Evolutionary conservation across 2,113 vertebrate genomes (phyloP), one percentile per base, ranked within the genome.

Genomic region (Rhinogobius similis): DNA sequence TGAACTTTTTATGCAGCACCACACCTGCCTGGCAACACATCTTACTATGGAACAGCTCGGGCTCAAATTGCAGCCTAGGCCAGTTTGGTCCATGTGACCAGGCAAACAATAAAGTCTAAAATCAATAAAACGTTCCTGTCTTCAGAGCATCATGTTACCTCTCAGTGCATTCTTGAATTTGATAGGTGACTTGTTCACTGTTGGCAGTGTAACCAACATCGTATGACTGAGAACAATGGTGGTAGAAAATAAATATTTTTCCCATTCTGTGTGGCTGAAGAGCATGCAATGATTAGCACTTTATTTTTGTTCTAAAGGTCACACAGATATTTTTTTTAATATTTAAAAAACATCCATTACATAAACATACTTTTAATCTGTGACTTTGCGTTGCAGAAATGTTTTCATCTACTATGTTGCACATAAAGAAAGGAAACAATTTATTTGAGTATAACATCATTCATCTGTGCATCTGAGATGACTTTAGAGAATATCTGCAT

Each of bases 401-500:
- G 16, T 46, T 21, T 50, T 21, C 2, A 50, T 2, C 46, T 50
- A 26, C 23, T 55, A 55, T 14, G n/a, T n/a, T n/a, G 6, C 6
- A 8, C 1, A 20, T 16, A 46, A 46, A 44, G 16, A 52, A 52
- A 21, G 50, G 10, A 23, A 23, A 52, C 9, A 23, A 52, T 55
- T 23, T 14, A 55, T 55, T 55, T 55, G 23, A 14, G 23, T 26
- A 14, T 5, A 26, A 1, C 11, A 53, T 24, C 23, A 53, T 53
- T 53, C 23, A 24, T 14, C 3, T 13, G 11, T 14, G 36, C 43
- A 24, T 39, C 29, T 62, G 20, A 62, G 14, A 29, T 52, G 26
- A 67, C 71, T 43, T 81, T 71, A 46, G 75, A 56, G 52, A 38
- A 68, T 53, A 69, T 64, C 6, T 59, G 26, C 38, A 36, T 13